Conservation (phyloP, 2,888 invertebrate species). For the Aphodius sticticus region DNA sequence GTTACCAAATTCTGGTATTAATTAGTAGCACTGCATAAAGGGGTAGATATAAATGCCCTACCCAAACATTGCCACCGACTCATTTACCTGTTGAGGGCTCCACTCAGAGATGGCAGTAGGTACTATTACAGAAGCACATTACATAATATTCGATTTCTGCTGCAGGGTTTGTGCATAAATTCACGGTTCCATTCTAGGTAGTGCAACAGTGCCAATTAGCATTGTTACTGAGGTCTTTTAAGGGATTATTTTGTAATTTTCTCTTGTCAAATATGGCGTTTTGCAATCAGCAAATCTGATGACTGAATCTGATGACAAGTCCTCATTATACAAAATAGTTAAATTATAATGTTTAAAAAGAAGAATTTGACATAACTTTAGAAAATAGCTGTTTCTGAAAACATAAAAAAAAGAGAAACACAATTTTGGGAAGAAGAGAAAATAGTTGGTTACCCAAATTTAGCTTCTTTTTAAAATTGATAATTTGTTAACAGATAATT, state of each 20-base stretch:
- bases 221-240: background rate
- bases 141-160: background rate
- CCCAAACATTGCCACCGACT: background rate
- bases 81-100: background rate
- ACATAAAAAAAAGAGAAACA: no score
- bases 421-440: no score
- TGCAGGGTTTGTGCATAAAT: background rate
- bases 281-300: no score
- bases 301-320: no score
- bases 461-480: no score
- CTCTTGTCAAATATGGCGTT: background rate
- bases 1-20: background rate
- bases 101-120: background rate
- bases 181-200: background rate
- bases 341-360: no score
- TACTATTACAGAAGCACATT: background rate
- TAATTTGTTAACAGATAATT: no score
- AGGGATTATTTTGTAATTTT: background rate
- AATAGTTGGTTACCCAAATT: no score
- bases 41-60: background rate
- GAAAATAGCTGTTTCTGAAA: no score
- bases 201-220: background rate
- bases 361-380: no score
- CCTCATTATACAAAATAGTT: no score
- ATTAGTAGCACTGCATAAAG: background rate